These are phyloP conservation scores for Oryctes rhinoceros DNA, from an alignment of 1,140 invertebrate genomes.

Conservation along the genomic window DNA sequence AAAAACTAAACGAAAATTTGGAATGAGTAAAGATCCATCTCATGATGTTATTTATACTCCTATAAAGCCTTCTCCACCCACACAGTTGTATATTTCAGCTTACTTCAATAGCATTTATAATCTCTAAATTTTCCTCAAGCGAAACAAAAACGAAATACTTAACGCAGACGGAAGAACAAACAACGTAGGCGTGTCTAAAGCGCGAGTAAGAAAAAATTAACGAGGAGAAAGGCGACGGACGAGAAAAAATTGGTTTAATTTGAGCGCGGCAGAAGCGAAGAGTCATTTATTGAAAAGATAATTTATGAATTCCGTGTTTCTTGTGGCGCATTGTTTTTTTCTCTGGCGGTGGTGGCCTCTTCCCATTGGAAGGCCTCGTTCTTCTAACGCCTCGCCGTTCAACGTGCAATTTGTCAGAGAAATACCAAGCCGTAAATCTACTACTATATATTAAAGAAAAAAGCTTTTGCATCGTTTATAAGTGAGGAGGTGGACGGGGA, in stretches of 20 bases:
- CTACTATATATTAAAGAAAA: neutral
- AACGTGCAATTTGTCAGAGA: neutral
- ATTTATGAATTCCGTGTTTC: constrained; percentile 6
- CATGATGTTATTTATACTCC: too few species aligned
- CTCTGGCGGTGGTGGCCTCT: neutral
- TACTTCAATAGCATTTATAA: too few species aligned
- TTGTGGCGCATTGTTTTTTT: neutral
- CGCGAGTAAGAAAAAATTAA: neutral
- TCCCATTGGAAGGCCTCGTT: neutral
- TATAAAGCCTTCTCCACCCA: too few species aligned
- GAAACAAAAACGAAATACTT: neutral
- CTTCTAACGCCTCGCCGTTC: neutral
- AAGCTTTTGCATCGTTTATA: too few species aligned
- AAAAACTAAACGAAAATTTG: too few species aligned
- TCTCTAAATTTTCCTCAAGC: neutral
- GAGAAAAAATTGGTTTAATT: neutral
- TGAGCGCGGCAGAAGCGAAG: constrained; percentile 2
- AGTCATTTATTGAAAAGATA: constrained; percentile 15
- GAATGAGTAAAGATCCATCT: too few species aligned
- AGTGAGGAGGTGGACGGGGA: too few species aligned
- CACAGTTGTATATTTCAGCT: too few species aligned
- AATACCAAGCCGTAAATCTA: neutral
- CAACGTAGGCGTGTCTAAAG: neutral
- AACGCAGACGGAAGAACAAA: neutral
- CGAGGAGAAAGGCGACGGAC: neutral